Evolutionary conservation across 2,797 vertebrate species (phyloP).

Genomic region (Balearica regulorum): DNA sequence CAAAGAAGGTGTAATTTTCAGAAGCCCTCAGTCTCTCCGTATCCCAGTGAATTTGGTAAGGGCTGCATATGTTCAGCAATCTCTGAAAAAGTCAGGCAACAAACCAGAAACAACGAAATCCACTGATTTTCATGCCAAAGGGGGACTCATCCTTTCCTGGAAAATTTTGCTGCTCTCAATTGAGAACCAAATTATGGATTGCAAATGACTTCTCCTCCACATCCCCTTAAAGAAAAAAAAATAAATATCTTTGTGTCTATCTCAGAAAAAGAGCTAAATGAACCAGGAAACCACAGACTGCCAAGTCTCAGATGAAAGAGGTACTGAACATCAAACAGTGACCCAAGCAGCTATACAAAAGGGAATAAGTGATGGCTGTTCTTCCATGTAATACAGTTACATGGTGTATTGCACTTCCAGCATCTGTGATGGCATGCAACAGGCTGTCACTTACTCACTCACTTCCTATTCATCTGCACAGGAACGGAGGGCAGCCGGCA

Average conservation of each 20-base stretch:
- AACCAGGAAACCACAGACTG: not conserved
- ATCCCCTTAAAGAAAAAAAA: not conserved
- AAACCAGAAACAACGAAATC: not conserved
- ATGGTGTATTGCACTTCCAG: not conserved
- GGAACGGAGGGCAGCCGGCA: not conserved
- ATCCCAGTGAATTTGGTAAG: not conserved
- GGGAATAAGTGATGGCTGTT: not conserved
- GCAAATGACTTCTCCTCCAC: not conserved
- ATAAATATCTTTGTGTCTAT: not conserved
- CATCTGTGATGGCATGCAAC: not conserved
- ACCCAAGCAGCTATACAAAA: not conserved
- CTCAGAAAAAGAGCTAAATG: not conserved
- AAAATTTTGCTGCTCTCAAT: not conserved
- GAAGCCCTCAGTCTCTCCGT: not conserved
- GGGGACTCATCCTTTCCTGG: slow-evolving; percentile 29
- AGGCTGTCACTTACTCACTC: not conserved
- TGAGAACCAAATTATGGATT: not conserved
- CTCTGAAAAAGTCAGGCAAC: not conserved
- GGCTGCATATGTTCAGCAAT: not conserved
- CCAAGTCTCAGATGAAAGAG: slow-evolving; percentile 6
- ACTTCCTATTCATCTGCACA: not conserved
- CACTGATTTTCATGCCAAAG: not conserved
- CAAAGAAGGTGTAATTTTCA: not conserved
- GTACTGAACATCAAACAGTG: not conserved
- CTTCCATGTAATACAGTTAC: not conserved